These are phyloP conservation scores for Conus ventricosus DNA, from an alignment of 1,140 invertebrate genomes.

Conservation along the genomic window DNA sequence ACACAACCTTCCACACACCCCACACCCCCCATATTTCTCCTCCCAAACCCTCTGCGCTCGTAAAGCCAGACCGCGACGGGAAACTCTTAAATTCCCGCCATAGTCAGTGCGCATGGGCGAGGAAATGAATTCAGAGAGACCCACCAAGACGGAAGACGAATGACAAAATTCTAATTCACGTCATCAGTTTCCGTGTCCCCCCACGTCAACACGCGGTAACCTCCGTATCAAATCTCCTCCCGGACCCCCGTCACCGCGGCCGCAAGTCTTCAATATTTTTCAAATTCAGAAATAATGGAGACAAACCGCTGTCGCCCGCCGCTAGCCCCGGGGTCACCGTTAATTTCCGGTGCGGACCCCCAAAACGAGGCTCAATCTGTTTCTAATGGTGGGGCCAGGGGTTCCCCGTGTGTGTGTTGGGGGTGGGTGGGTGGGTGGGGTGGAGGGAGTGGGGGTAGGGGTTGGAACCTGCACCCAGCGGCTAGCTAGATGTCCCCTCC, in stretches of 20 bases:
- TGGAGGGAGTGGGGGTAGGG: neutral
- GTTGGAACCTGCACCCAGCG: too few species aligned
- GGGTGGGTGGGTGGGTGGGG: neutral
- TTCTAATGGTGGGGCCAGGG: neutral
- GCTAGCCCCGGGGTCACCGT: slow-evolving; percentile 1
- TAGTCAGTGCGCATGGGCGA: too few species aligned
- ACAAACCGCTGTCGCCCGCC: neutral
- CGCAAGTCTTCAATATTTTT: slow-evolving; percentile 24
- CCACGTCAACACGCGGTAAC: neutral
- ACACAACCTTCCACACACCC: too few species aligned
- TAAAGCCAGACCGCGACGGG: too few species aligned
- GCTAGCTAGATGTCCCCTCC: too few species aligned
- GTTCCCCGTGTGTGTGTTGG: too few species aligned
- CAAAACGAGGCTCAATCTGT: slow-evolving; percentile 14
- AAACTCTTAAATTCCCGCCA: too few species aligned
- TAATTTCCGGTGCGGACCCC: slow-evolving; percentile 17
- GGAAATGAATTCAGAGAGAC: slow-evolving; percentile 5
- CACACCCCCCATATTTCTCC: too few species aligned
- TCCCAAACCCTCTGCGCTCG: neutral
- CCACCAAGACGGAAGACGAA: neutral
- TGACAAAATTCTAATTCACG: slow-evolving; percentile 17
- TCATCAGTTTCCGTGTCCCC: slow-evolving; percentile 8
- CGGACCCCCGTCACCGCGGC: neutral
- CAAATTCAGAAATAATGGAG: slow-evolving; percentile 23
- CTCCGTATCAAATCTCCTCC: neutral